Evolutionary conservation across 2,888 invertebrate genomes (phyloP).

Genomic region (Priocnemis perturbator): DNA sequence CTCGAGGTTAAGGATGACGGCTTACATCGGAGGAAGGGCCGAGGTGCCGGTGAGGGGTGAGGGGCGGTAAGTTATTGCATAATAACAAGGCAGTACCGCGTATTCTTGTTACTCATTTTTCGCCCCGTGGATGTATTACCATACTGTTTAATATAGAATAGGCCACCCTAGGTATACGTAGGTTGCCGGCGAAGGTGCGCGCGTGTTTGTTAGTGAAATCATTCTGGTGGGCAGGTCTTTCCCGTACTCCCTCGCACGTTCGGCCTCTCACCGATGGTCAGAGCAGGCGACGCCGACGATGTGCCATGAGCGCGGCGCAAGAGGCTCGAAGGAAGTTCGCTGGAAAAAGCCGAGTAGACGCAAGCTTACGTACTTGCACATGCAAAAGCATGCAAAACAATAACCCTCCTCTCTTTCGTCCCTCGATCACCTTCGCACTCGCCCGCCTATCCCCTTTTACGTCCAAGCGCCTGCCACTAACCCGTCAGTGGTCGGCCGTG

Average conservation of each 20-base stretch:
- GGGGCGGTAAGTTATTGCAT: conserved; percentile 68
- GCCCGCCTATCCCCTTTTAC: background rate
- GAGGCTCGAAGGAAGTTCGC: conserved; percentile 30
- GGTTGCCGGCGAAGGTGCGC: background rate
- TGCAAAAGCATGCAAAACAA: conserved; percentile 52
- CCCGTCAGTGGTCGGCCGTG: conserved; percentile 15
- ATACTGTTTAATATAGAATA: conserved; percentile 72
- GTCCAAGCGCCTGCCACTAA: conserved; percentile 9
- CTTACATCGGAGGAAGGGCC: conserved; percentile 17
- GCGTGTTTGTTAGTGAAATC: conserved; percentile 25
- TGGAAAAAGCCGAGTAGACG: conserved; percentile 42
- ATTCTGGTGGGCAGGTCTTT: conserved; percentile 30
- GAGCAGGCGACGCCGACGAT: too few relatives aligned
- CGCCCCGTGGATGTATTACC: conserved; percentile 65
- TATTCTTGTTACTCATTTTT: conserved; percentile 69
- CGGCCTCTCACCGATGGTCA: background rate
- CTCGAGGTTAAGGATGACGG: conserved; percentile 30
- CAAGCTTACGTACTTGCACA: conserved; percentile 52
- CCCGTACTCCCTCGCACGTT: background rate
- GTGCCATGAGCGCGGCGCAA: background rate
- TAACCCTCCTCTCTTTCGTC: conserved; percentile 11
- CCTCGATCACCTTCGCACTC: conserved; percentile 5
- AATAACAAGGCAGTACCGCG: conserved; percentile 67
- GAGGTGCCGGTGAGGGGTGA: conserved; percentile 22
- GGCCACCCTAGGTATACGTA: conserved; percentile 32